Evolutionary conservation across 2,888 invertebrate genomes (phyloP).

Genomic region (Macrosiphum euphorbiae): DNA sequence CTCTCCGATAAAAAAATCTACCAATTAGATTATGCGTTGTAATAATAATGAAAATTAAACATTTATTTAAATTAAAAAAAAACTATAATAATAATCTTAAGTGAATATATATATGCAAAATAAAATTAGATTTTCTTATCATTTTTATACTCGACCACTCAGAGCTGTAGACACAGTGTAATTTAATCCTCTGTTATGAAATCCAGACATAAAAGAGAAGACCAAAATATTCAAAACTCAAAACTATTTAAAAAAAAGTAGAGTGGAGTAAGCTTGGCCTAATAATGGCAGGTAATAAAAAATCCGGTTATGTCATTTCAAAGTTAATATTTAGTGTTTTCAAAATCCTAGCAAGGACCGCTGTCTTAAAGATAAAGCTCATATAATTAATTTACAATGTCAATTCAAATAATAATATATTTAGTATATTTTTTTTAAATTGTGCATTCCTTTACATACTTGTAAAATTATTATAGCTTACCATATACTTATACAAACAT

Average conservation of each 20-base stretch:
- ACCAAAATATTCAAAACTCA: neutral
- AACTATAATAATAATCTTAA: neutral
- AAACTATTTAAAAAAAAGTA: neutral
- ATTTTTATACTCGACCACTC: neutral
- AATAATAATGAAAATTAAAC: neutral
- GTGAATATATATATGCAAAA: neutral
- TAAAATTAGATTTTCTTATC: neutral
- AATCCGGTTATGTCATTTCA: neutral
- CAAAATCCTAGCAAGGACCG: neutral
- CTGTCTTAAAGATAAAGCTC: neutral
- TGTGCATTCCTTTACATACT: neutral
- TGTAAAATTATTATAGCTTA: neutral
- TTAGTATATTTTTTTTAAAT: neutral
- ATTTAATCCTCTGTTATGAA: neutral
- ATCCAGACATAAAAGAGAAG: neutral
- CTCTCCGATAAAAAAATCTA: neutral
- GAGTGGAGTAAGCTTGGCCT: no score
- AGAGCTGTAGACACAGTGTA: neutral
- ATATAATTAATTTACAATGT: neutral
- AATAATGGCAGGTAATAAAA: no score
- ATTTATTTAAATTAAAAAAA: neutral
- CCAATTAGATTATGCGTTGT: neutral
- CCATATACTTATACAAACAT: neutral
- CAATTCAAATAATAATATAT: neutral
- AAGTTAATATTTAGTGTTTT: neutral